These are phyloP conservation scores for Circaetus cinerascens DNA, from an alignment of 2,113 vertebrate genomes.

Conservation along the genomic window DNA sequence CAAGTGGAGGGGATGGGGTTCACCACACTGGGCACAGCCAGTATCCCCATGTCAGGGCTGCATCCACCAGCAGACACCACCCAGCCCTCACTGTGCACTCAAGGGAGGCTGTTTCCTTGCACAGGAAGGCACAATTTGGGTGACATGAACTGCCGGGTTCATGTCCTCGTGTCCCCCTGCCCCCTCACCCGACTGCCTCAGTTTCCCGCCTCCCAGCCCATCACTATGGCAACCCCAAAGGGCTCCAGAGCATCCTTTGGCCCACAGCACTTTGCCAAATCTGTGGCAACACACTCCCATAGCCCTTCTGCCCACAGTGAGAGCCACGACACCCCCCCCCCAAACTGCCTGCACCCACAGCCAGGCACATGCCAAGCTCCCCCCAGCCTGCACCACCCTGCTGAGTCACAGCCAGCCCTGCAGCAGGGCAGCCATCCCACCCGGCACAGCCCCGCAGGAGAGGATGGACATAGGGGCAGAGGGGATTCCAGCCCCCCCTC, in stretches of 20 bases:
- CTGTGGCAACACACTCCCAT: neutral
- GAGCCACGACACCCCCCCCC: rapidly evolving
- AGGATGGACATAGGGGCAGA: neutral
- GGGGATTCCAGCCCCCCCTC: neutral
- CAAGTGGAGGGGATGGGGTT: neutral
- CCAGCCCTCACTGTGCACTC: rapidly evolving
- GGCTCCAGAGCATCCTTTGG: neutral
- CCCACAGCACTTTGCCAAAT: neutral
- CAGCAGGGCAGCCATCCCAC: neutral
- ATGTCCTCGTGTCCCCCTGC: neutral
- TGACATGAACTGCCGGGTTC: neutral
- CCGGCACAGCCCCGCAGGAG: rapidly evolving
- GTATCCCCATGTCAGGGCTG: neutral
- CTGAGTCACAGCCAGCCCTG: neutral
- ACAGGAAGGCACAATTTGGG: neutral
- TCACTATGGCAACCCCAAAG: neutral
- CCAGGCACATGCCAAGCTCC: rapidly evolving
- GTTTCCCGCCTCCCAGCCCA: neutral
- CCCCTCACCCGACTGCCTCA: neutral
- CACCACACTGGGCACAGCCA: neutral
- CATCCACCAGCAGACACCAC: neutral
- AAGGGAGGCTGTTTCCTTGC: neutral
- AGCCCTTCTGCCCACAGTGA: neutral
- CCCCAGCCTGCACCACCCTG: neutral
- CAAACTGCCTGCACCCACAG: neutral